A percentile compares a stretch with the other conserved stretches of the same genome.
Evolutionary conservation across 2,888 invertebrate genomes (phyloP).

Genomic region (Exephanes ischioxanthus): DNA sequence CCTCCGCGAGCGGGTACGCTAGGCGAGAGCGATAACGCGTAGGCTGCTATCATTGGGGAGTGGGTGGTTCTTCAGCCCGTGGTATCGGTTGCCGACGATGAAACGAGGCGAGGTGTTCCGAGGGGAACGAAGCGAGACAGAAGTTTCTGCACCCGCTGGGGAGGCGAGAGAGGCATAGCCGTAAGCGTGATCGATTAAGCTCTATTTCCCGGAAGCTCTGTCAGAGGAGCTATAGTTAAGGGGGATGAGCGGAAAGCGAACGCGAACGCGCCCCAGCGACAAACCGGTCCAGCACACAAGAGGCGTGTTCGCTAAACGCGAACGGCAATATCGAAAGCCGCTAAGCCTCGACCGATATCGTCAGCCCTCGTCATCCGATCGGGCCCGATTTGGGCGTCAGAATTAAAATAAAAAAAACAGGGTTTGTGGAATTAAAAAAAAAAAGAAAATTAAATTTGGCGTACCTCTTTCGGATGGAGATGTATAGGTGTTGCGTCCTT

Average conservation of each 20-base stretch:
- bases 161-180: constrained; percentile 24
- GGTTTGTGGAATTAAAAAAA: not conserved
- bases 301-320: constrained; percentile 27
- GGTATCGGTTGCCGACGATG: constrained; percentile 33
- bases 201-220: constrained; percentile 46
- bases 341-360: constrained; percentile 47
- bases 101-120: constrained; percentile 11
- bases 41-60: not conserved
- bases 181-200: constrained; percentile 54
- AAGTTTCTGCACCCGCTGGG: not conserved
- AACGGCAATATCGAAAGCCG: constrained; percentile 56
- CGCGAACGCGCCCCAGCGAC: constrained; percentile 19
- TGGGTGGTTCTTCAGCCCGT: not conserved
- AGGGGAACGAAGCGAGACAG: constrained; percentile 22
- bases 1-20: not conserved
- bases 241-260: not conserved
- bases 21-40: constrained; percentile 31
- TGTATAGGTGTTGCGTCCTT: not conserved
- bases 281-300: constrained; percentile 30
- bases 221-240: constrained; percentile 17
- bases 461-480: too few species aligned
- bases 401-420: not conserved
- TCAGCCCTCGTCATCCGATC: constrained; percentile 46
- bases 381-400: not conserved
- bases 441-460: not conserved